Conservation (phyloP, 2,888 invertebrate genomes). For the Hylaea fasciaria region DNA sequence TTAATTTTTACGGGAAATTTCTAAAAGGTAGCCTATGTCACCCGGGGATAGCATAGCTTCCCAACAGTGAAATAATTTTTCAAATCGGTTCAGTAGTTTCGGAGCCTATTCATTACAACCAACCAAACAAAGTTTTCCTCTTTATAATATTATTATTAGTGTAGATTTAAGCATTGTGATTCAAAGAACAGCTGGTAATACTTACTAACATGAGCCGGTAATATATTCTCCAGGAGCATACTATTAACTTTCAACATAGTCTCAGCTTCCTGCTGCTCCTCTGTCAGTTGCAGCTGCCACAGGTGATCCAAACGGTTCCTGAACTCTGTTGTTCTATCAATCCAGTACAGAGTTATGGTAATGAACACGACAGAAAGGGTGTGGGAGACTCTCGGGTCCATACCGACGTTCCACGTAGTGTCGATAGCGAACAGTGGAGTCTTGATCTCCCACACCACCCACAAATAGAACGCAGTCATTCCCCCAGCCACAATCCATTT, state of each 20-base stretch:
- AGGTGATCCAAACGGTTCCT: constrained; percentile 94
- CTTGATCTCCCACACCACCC: constrained; percentile 87
- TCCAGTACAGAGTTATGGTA: constrained; percentile 90
- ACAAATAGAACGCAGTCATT: constrained; percentile 87
- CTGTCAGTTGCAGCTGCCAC: constrained; percentile 87
- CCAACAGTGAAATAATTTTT: no score
- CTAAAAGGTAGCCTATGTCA: no score
- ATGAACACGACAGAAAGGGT: constrained; percentile 90
- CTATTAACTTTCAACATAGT: constrained; percentile 95
- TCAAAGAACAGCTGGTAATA: constrained; percentile 30
- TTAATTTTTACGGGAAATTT: no score
- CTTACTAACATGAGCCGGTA: constrained; percentile 96
- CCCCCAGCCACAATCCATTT: constrained; percentile 89
- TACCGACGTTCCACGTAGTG: constrained; percentile 88
- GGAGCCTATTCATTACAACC: no score
- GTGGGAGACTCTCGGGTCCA: constrained; percentile 89
- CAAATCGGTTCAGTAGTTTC: no score
- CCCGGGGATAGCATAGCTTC: no score
- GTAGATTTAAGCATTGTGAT: background rate
- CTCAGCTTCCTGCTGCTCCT: constrained; percentile 94
- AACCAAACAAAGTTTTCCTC: no score
- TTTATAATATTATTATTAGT: no score
- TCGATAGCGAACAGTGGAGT: constrained; percentile 84
- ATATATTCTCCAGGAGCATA: constrained; percentile 94
- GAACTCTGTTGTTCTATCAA: constrained; percentile 95